Conservation (phyloP, 2,113 vertebrate species). For the Lota lota region DNA sequence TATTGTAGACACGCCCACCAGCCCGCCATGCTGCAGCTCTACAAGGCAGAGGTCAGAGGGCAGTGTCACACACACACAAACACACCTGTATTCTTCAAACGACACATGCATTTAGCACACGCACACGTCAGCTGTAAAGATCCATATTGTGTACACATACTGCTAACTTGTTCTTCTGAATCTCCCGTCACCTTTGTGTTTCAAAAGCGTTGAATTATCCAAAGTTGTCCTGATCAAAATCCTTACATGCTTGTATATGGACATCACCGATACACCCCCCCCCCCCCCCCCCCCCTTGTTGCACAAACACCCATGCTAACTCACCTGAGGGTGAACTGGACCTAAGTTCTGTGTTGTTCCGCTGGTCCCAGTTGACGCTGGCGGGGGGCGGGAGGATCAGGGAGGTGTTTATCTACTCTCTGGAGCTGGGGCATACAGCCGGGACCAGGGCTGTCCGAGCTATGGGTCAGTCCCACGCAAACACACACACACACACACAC, state of each 20-base stretch:
- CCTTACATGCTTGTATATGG: neutral
- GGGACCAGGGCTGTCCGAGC: slow-evolving; percentile 88
- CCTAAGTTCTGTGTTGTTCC: neutral
- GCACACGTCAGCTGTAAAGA: neutral
- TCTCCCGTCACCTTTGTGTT: too few species aligned
- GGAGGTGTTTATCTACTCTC: slow-evolving; percentile 90
- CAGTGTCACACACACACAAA: neutral
- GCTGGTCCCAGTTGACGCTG: slow-evolving; percentile 79
- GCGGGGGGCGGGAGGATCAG: slow-evolving; percentile 81
- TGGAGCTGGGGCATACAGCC: slow-evolving; percentile 92
- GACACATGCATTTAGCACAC: neutral
- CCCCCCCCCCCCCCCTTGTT: too few species aligned
- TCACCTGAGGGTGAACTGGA: too few species aligned
- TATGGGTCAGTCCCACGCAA: slow-evolving; percentile 75
- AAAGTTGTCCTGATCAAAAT: too few species aligned
- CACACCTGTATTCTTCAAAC: neutral
- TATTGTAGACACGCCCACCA: slow-evolving; percentile 86
- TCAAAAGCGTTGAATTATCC: too few species aligned
- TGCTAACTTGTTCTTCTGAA: too few species aligned
- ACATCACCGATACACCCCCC: neutral
- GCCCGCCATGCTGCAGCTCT: slow-evolving; percentile 87
- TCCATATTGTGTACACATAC: too few species aligned
- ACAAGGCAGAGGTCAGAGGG: slow-evolving; percentile 84
- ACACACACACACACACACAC: neutral
- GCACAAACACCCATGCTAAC: neutral